Evolutionary conservation across 2,797 vertebrate species (phyloP).

Genomic region (Tolypeutes matacus): DNA sequence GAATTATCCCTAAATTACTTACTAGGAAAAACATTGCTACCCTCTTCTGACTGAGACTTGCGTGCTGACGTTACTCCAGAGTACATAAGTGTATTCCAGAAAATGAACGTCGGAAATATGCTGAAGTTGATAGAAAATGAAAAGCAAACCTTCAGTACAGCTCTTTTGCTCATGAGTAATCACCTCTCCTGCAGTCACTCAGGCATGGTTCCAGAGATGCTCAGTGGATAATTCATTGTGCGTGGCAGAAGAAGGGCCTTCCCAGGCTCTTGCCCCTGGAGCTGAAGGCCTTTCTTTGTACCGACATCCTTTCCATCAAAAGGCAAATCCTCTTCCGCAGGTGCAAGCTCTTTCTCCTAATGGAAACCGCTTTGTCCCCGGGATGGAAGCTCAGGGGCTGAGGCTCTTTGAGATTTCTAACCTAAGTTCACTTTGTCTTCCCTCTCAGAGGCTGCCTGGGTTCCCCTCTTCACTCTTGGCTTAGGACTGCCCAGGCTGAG

Average conservation of each 20-base stretch:
- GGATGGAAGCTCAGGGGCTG: neutral
- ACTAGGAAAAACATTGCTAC: neutral
- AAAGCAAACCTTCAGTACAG: neutral
- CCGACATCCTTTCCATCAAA: neutral
- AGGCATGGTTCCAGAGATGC: fast-evolving
- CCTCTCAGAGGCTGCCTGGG: neutral
- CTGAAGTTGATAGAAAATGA: neutral
- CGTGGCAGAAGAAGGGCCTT: neutral
- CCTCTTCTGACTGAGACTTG: fast-evolving
- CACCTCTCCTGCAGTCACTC: neutral
- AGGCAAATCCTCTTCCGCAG: neutral
- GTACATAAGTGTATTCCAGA: neutral
- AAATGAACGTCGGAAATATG: neutral
- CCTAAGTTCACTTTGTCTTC: neutral
- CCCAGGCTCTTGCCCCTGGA: neutral
- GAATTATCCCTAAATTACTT: neutral
- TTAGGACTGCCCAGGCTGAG: neutral
- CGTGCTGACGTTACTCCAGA: neutral
- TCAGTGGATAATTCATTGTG: neutral
- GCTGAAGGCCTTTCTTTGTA: neutral
- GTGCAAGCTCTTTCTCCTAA: neutral
- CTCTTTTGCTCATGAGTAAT: neutral
- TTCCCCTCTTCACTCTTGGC: neutral
- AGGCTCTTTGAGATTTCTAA: neutral
- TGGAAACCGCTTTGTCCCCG: neutral